Conservation (phyloP, 2,888 invertebrate species). For the Brenthis daphne region DNA sequence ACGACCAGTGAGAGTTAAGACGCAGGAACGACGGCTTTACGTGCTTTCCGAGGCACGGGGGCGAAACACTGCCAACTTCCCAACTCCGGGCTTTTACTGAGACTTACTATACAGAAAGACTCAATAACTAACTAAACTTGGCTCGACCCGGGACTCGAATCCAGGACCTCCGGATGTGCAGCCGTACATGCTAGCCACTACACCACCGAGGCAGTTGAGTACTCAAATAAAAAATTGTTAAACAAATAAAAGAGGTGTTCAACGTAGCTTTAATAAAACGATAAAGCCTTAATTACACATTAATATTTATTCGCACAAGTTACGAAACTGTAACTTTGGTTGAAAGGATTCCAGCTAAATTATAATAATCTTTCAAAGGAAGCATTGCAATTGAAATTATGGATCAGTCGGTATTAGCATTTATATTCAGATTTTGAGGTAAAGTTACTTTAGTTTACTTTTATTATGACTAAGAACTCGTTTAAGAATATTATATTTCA, state of each 20-base stretch:
- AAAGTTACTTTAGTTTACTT: conserved; percentile 59
- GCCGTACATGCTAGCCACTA: not conserved
- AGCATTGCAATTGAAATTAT: conserved; percentile 70
- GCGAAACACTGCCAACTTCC: no score
- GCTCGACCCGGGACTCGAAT: no score
- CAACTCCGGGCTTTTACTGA: no score
- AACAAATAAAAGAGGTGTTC: not conserved
- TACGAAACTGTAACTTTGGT: conserved; percentile 58
- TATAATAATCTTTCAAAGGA: conserved; percentile 77
- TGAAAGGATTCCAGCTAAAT: conserved; percentile 72
- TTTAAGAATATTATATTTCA: conserved; percentile 22
- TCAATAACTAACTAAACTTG: no score
- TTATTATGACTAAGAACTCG: conserved; percentile 54
- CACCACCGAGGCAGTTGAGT: not conserved
- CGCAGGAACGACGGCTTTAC: no score
- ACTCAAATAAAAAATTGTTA: not conserved
- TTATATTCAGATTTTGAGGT: conserved; percentile 74
- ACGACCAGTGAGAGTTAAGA: no score
- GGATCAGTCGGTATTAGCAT: conserved; percentile 75
- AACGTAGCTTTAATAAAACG: not conserved
- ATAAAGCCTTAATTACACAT: conserved; percentile 35
- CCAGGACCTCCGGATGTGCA: no score
- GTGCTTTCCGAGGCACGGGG: no score
- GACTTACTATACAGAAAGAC: no score
- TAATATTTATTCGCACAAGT: conserved; percentile 59